Conservation (phyloP, 2,113 vertebrate genomes). For the Hemichromis elongatus region DNA sequence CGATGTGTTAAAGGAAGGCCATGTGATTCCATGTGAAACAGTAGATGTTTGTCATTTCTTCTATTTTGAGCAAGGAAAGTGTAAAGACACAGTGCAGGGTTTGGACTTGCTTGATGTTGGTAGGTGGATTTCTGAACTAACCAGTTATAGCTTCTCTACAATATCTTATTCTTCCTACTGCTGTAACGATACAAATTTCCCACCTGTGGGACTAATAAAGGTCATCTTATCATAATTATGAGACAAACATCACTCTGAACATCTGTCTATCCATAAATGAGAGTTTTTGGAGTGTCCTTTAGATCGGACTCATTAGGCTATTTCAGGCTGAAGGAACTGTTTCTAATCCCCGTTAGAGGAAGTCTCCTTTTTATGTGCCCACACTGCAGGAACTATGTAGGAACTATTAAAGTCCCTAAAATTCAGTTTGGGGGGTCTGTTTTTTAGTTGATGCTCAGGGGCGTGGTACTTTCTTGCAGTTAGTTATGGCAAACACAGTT, state of each 20-base stretch:
- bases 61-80: background rate
- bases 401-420: background rate
- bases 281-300: background rate
- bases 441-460: background rate
- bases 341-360: background rate
- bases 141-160: too few species aligned
- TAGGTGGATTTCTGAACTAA: background rate
- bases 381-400: background rate
- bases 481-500: background rate
- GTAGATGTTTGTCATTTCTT: too few species aligned
- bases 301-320: rapidly evolving
- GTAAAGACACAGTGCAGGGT: background rate
- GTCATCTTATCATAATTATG: too few species aligned
- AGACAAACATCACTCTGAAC: too few species aligned
- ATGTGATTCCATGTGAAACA: too few species aligned
- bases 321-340: background rate
- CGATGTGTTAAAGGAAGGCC: background rate
- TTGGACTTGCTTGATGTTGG: background rate
- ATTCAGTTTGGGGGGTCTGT: background rate
- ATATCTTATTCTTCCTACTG: too few species aligned
- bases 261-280: background rate
- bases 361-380: background rate
- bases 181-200: too few species aligned
- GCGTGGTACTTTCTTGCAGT: background rate
- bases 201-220: too few species aligned